phyloP scores from a whole-genome alignment of 2,888 invertebrate genomes.

The Meloe dianella region DNA sequence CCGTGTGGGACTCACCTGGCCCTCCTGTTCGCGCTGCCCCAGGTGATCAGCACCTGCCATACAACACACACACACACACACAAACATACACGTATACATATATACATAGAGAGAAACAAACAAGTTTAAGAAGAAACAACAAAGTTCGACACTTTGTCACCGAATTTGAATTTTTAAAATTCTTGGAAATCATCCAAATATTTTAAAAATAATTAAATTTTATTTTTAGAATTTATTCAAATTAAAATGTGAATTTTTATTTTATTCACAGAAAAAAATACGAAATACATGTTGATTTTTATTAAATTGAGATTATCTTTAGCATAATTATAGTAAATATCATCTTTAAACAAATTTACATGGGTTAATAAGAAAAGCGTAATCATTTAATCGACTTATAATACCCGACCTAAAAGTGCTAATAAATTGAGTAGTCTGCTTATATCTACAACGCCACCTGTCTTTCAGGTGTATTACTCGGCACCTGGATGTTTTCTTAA shows the following conservation, averaged over 20 bases:
- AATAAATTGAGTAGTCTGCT: slow-evolving; percentile 47
- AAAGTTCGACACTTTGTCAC: neutral
- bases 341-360: slow-evolving; percentile 3
- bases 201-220: neutral
- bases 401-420: slow-evolving; percentile 41
- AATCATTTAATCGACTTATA: slow-evolving; percentile 45
- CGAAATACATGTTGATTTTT: neutral
- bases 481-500: slow-evolving; percentile 35
- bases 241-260: neutral
- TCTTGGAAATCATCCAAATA: slow-evolving; percentile 1
- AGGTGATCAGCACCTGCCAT: slow-evolving; percentile 53
- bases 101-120: neutral
- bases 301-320: neutral
- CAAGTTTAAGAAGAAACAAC: neutral
- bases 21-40: slow-evolving; percentile 48
- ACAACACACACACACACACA: slow-evolving; percentile 17
- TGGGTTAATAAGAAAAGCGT: neutral
- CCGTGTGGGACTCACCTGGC: slow-evolving; percentile 50
- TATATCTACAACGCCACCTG: slow-evolving; percentile 44
- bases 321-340: neutral
- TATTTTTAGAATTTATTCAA: slow-evolving; percentile 14
- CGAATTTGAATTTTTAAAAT: neutral
- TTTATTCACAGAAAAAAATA: neutral
- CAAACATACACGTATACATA: neutral
- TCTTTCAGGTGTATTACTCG: slow-evolving; percentile 46